Evolutionary conservation across 2,888 invertebrate genomes (phyloP).

Genomic region (Hirtodrosophila alboralis): DNA sequence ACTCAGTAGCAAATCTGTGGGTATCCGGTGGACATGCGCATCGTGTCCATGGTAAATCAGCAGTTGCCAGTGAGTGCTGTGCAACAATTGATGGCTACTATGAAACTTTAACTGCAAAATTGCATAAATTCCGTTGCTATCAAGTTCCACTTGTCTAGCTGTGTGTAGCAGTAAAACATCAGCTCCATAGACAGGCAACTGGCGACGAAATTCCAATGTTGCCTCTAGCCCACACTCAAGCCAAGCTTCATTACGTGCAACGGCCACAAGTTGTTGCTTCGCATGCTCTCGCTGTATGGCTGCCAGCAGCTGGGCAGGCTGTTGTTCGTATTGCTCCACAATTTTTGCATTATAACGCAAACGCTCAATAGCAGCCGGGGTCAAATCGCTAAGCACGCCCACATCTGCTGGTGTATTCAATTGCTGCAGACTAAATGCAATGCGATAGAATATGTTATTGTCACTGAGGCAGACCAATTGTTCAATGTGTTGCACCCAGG

Average conservation of each 20-base stretch:
- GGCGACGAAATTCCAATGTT: constrained; percentile 53
- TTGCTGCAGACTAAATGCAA: constrained; percentile 38
- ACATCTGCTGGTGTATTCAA: constrained; percentile 6
- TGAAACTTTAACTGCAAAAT: constrained; percentile 60
- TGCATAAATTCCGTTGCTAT: constrained; percentile 55
- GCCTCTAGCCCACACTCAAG: constrained; percentile 45
- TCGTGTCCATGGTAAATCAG: constrained; percentile 50
- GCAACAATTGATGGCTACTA: constrained; percentile 51
- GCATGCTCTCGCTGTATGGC: constrained; percentile 71
- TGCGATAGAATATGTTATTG: constrained; percentile 82
- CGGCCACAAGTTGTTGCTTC: constrained; percentile 77
- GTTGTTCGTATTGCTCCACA: constrained; percentile 53
- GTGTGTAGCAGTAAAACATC: constrained; percentile 46
- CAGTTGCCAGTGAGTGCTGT: constrained; percentile 69
- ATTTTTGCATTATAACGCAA: constrained; percentile 56
- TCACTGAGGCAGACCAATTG: constrained; percentile 81
- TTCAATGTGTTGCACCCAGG: constrained; percentile 74
- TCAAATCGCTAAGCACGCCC: constrained; percentile 56
- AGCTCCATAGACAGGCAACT: constrained; percentile 55
- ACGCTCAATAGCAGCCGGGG: constrained; percentile 49
- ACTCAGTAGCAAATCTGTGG: constrained; percentile 58
- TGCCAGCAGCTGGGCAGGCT: constrained; percentile 60
- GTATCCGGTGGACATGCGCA: constrained; percentile 57
- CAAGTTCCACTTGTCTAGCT: constrained; percentile 20
- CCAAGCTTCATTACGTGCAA: constrained; percentile 54